Evolutionary conservation across 2,113 vertebrate genomes (phyloP), one percentile per base, ranked within the genome.

Genomic region (Strix aluco): DNA sequence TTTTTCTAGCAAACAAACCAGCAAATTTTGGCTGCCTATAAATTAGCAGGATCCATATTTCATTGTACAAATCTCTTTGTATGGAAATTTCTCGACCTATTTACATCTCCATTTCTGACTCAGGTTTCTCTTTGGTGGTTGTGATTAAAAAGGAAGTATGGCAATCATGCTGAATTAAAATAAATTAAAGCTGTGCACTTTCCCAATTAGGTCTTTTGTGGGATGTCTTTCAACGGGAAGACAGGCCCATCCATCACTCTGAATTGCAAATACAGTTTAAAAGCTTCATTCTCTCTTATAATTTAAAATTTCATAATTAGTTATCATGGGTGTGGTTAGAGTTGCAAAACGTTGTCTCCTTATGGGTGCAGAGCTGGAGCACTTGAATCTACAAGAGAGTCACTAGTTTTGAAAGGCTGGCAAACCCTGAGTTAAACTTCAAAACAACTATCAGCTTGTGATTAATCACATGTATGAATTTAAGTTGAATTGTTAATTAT

Each of bases 161-260:
- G 83, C 65, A 92, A 94, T 95, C 72, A 84, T 15, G 61, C 79
- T 78, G 91, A 91, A 93, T 96, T 95, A 96, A 94, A 96, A 93
- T 84, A 96, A 96, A 96, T 92, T 91, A 92, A 94, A 95, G 93
- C 89, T 91, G 54, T 94, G 89, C 89, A 62, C 84, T 96, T 97
- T 92, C 83, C 70, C 84, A 97, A 32, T 94, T 87, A 92, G 47
- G 81, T 69, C 81, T 86, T 95, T 91, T 92, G 83, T 95, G 81
- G 89, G 81, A 82, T 4, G 21, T 89, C 78, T 95, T 96, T 95
- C 96, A 92, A 65, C 83, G 89, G 86, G 75, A 91, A 95, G 95
- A 81, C 57, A 62, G 73, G 70, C 92, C 21, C 78, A 95, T 94
- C 91, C 94, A 91, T 97, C 89, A 95, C 62, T 81, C 40, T 14